Conservation (phyloP, 2,888 invertebrate species). For the Adelphocoris suturalis region DNA sequence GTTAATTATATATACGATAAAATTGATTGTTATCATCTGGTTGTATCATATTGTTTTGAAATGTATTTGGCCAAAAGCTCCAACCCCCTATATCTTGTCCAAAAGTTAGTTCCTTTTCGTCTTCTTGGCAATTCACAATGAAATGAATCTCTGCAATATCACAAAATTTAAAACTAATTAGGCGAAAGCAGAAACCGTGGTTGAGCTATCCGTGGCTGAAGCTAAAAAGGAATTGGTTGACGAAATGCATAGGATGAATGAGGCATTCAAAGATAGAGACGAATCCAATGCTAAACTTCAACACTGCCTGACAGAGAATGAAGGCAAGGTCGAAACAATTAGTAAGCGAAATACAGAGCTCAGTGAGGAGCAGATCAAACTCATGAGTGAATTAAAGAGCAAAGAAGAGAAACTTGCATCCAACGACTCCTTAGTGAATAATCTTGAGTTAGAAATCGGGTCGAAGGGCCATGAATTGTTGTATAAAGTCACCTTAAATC, state of each 20-base stretch:
- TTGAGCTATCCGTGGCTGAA: constrained; percentile 66
- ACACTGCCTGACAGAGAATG: constrained; percentile 82
- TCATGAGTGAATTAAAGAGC: constrained; percentile 78
- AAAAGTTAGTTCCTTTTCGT: background rate
- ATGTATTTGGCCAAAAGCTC: background rate
- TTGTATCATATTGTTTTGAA: background rate
- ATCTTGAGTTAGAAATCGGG: constrained; percentile 78
- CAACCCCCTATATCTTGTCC: background rate
- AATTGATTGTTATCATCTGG: too few relatives aligned
- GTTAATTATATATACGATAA: too few relatives aligned
- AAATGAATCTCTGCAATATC: too few relatives aligned
- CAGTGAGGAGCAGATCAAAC: constrained; percentile 78
- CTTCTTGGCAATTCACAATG: background rate
- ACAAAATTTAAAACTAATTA: too few relatives aligned
- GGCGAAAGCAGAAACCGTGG: constrained; percentile 66
- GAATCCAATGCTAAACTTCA: constrained; percentile 86
- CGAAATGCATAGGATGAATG: constrained; percentile 89
- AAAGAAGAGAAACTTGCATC: constrained; percentile 72
- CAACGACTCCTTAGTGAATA: constrained; percentile 77
- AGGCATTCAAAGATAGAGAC: constrained; percentile 86
- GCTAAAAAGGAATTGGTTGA: constrained; percentile 81
- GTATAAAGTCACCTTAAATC: too few relatives aligned
- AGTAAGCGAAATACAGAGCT: constrained; percentile 80
- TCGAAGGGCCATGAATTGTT: too few relatives aligned
- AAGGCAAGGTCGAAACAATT: constrained; percentile 81